Evolutionary conservation across 2,888 invertebrate genomes (phyloP).

Genomic region (Leistus spinibarbis): DNA sequence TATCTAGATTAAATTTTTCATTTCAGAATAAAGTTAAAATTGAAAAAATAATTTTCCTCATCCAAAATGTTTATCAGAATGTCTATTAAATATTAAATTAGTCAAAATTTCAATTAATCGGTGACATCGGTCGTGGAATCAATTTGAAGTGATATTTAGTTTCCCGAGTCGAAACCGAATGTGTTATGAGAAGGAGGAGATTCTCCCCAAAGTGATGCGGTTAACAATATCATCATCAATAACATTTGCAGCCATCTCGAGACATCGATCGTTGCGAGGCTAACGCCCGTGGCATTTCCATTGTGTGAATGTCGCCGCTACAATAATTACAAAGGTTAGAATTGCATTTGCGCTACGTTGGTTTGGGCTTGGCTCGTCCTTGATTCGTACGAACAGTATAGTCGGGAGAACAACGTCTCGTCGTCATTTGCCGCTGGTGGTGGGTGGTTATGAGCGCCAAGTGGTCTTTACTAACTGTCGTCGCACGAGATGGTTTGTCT

Average conservation of each 20-base stretch:
- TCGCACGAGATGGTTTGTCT: conserved; percentile 40
- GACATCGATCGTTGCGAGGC: conserved; percentile 30
- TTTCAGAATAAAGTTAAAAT: no score
- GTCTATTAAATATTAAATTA: no score
- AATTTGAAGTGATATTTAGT: background rate
- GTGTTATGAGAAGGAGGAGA: background rate
- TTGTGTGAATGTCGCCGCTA: conserved; percentile 39
- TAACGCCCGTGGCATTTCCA: conserved; percentile 38
- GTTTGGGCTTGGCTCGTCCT: conserved; percentile 14
- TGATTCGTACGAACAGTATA: conserved; percentile 19
- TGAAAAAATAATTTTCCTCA: no score
- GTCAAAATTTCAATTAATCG: no score
- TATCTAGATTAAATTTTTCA: no score
- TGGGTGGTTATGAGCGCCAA: conserved; percentile 25
- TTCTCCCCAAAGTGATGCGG: background rate
- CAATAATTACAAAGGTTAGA: conserved; percentile 37
- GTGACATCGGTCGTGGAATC: no score
- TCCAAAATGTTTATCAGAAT: no score
- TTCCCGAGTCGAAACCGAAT: background rate
- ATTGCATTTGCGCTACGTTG: conserved; percentile 28
- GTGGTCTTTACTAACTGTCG: conserved; percentile 28
- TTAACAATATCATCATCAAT: conserved; percentile 24
- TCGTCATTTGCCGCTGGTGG: background rate
- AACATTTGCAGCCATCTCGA: conserved; percentile 34
- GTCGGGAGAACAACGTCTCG: background rate